Base-by-base conservation (phyloP, 2,797 vertebrate genomes). In the Scleropages formosus region DNA sequence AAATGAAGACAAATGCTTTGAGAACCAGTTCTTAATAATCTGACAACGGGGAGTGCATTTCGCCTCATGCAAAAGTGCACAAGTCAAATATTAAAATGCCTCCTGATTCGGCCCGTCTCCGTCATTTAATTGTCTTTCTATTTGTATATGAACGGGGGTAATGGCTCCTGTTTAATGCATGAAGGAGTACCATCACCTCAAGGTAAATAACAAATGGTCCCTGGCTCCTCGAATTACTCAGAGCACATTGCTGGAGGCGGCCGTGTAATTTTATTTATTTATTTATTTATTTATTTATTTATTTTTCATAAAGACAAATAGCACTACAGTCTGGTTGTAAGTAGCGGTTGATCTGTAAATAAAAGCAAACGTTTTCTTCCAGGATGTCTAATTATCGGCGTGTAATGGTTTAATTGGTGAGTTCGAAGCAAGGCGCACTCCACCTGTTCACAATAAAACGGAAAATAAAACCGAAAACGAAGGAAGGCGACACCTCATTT, bases 1-100 rank as follows among this genome's bases (percentile, higher is more conserved):
- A 67, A 67, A 67, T 67, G 46, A 67, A 67, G 64, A 67, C 39
- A 66, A 27, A 66, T 66, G 64, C 44, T 66, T 66, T 66, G 31
- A 39, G 31, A 66, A 46, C 16, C 18, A 18, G 39, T 4, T 44
- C 39, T 0, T 15, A 39, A 26, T 12, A 56, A 56, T 56, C 11
- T 56, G 18, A 56, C 18, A 18, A 1, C 53, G 11, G 53, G 18
- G 2, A 6, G 31, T 6, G 53, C 53, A 1, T 56, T 56, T 56
- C 9, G 18, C 11, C 53, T 39, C 53, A 1, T 10, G 18, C 56
- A 56, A 18, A 56, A 18, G 53, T 18, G 18, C 2, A 53, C 18
- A 18, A 12, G 53, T 56, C 18, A 56, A 12, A 18, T 56, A 18
- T 10, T 2, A 56, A 18, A 56, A 2, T 2, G 9, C 53, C 53